A percentile compares a stretch with the other conserved stretches of the same genome.
phyloP scores from a whole-genome alignment of 1,140 invertebrate species.

The Bombus balteatus region DNA sequence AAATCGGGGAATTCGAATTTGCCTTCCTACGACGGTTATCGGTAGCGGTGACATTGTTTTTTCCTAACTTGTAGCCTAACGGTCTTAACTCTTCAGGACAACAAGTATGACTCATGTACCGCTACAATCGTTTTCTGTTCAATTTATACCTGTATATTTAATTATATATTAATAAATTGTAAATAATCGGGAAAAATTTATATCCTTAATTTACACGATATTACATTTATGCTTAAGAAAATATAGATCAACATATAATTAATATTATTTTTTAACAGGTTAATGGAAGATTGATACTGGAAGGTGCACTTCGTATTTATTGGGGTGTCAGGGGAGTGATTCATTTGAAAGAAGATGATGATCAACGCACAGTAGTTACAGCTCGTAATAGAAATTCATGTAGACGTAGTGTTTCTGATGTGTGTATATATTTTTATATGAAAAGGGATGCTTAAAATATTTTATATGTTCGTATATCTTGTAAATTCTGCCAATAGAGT shows the following conservation, averaged over 20 bases:
- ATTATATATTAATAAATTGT: no score
- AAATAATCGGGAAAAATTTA: no score
- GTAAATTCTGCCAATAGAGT: slow-evolving; percentile 61
- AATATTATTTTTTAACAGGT: slow-evolving; percentile 79
- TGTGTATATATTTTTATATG: slow-evolving; percentile 48
- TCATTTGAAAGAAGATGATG: slow-evolving; percentile 93
- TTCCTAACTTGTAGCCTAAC: no score
- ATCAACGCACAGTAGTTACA: slow-evolving; percentile 89
- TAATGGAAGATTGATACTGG: slow-evolving; percentile 90
- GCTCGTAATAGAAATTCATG: slow-evolving; percentile 88
- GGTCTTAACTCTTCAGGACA: no score
- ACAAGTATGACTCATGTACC: no score
- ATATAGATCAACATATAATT: slow-evolving; percentile 2
- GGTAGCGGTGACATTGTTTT: no score
- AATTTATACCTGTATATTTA: no score
- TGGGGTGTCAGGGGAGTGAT: slow-evolving; percentile 94
- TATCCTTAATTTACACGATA: no score
- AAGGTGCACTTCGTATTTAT: slow-evolving; percentile 91
- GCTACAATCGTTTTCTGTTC: no score
- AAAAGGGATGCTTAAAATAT: not conserved
- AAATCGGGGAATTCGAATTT: no score
- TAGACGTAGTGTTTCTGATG: slow-evolving; percentile 80
- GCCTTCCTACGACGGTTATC: no score
- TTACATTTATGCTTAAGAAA: slow-evolving; percentile 7
- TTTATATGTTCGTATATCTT: not conserved